These are phyloP conservation scores for Galago senegalensis DNA, from an alignment of 2,797 vertebrate species.

Conservation along the genomic window DNA sequence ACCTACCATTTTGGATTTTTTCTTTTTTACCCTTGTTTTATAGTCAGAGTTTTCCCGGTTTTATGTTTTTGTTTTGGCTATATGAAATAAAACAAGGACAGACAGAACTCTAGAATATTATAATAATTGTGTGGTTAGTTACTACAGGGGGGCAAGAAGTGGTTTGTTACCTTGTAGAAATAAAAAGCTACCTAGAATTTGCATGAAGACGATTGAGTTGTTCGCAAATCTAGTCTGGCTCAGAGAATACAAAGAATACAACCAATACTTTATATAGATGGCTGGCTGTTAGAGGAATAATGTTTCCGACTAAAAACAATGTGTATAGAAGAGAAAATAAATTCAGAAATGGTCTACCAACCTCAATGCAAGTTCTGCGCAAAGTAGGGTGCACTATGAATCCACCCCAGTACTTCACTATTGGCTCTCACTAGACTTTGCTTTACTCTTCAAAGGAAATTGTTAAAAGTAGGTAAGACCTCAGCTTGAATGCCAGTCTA, in stretches of 20 bases:
- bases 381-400: neutral
- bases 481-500: neutral
- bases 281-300: neutral
- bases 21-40: neutral
- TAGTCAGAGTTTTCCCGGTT: neutral
- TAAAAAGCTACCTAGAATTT: neutral
- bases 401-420: neutral
- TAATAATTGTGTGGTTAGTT: neutral
- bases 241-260: neutral
- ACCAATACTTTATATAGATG: neutral
- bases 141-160: neutral
- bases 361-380: neutral
- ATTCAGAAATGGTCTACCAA: neutral
- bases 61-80: neutral
- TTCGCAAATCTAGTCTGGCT: neutral
- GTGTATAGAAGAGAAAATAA: constrained; percentile 1
- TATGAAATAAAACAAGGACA: neutral
- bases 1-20: neutral
- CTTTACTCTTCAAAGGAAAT: neutral
- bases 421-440: neutral
- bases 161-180: neutral
- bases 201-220: neutral
- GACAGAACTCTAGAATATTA: neutral
- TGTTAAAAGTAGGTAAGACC: neutral
- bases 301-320: neutral